Evolutionary conservation across 1,140 invertebrate genomes (phyloP), one percentile per base, ranked within the genome.

Genomic region (Calliphora vicina): DNA sequence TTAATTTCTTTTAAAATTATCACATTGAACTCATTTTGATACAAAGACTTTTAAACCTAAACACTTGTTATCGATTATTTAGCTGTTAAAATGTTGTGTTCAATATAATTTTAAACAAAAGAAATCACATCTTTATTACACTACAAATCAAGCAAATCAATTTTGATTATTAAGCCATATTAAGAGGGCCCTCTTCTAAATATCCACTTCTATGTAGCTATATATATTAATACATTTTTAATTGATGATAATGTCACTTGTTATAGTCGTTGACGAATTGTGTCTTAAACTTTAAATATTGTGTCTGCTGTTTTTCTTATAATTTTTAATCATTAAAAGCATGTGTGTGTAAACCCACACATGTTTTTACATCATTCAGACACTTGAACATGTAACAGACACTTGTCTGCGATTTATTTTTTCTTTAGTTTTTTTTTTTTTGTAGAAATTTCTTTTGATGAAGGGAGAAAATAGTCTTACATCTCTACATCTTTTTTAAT

Each of bases 231-330:
- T 78, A 43, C 20, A 9, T 17, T 45, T 78, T 78, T 45, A 78
- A 78, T 78, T 78, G 74, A 78, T 78, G 74, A 43, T 78, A 23
- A 78, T 78, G 74, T 78, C 74, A 78, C 74, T 78, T 43, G 74
- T 43, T 43, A 13, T 78, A 43, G 74, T 78, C 74, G 74, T 78
- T 78, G 74, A 78, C 74, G 74, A 78, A 78, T 78, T 43, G 74
- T 78, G 74, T 78, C 35, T 43, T 43, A 67, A 78, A 76, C 73
- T 76, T 76, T 76, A 76, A 57, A 57, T 57, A 57, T 57, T n/a
- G 73, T 42, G 74, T 78, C n/a, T 78, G 25, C 17, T 50, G 15
- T 50, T 17, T 50, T 50, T 50, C 15, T 13, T 17, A 67, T 10
- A 23, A 67, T 25, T 67, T 67, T n/a, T 57, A 57, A 67, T 67